Percentiles rank a stretch among this genome's conserved stretches.
Evolutionary conservation across 2,888 invertebrate species (phyloP).

Genomic region (Achlya flavicornis): DNA sequence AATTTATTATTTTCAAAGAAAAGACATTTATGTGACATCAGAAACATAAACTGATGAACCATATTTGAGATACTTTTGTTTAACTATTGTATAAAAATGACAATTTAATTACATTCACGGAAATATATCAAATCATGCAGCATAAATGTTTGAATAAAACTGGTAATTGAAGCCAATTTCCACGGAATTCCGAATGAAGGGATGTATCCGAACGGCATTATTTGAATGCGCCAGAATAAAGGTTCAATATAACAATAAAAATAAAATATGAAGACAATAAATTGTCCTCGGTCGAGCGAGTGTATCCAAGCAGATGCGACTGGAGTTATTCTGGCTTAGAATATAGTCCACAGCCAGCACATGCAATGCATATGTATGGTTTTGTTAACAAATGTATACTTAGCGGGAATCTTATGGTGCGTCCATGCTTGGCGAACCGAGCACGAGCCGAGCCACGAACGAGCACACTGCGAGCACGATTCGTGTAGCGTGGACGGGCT

Average conservation of each 20-base stretch:
- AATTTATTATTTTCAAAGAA: too few species aligned
- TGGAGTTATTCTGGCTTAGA: neutral
- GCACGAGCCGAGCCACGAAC: too few species aligned
- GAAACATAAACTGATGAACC: too few species aligned
- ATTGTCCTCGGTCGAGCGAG: slow-evolving; percentile 3
- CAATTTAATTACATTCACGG: neutral
- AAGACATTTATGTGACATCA: too few species aligned
- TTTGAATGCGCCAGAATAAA: neutral
- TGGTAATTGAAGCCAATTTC: neutral
- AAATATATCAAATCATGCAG: neutral
- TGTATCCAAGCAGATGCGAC: slow-evolving; percentile 5
- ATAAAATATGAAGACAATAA: slow-evolving; percentile 4
- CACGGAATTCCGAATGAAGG: neutral
- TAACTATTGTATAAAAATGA: too few species aligned
- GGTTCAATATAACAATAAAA: slow-evolving; percentile 1
- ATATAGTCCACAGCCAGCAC: neutral
- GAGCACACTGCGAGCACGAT: too few species aligned
- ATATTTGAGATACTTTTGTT: too few species aligned
- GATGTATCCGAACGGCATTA: neutral
- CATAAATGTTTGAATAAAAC: neutral
- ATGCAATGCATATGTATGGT: slow-evolving; percentile 4
- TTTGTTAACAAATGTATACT: neutral
- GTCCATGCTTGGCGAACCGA: too few species aligned
- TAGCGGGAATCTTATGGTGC: too few species aligned
- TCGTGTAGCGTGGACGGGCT: too few species aligned